Evolutionary conservation across 2,888 invertebrate genomes (phyloP).

Genomic region (Sceliomorpha sp.): DNA sequence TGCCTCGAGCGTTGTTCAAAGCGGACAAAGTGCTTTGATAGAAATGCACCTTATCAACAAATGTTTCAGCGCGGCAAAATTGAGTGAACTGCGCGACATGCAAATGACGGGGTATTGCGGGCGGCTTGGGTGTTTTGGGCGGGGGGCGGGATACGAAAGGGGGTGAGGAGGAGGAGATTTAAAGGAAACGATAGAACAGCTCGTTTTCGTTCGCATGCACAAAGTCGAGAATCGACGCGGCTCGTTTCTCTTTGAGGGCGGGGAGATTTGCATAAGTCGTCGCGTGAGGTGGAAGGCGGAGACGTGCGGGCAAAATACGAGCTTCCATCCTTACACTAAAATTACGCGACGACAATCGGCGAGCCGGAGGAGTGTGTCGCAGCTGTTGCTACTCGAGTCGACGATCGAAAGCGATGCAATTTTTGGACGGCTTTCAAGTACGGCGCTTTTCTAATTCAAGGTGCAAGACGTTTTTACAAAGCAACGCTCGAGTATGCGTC

Average conservation of each 20-base stretch:
- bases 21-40: too few relatives aligned
- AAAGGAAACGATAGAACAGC: background rate
- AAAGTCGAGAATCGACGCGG: background rate
- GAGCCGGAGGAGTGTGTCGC: slow-evolving; percentile 16
- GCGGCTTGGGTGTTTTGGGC: too few relatives aligned
- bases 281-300: background rate
- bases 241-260: slow-evolving; percentile 10
- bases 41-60: too few relatives aligned
- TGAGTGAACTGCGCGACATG: too few relatives aligned
- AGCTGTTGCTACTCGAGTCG: slow-evolving; percentile 33
- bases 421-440: slow-evolving; percentile 36
- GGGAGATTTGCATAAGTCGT: slow-evolving; percentile 12
- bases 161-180: too few relatives aligned
- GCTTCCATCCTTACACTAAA: slow-evolving; percentile 22
- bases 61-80: too few relatives aligned
- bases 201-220: background rate
- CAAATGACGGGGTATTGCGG: too few relatives aligned
- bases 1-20: too few relatives aligned
- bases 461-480: slow-evolving; percentile 17
- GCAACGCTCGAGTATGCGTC: slow-evolving; percentile 7
- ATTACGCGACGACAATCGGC: slow-evolving; percentile 24
- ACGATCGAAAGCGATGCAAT: slow-evolving; percentile 33
- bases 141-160: too few relatives aligned
- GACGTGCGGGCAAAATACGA: slow-evolving; percentile 2
- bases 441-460: slow-evolving; percentile 36